Base-by-base conservation (phyloP, 2,113 vertebrate genomes). In the Anhinga anhinga region DNA sequence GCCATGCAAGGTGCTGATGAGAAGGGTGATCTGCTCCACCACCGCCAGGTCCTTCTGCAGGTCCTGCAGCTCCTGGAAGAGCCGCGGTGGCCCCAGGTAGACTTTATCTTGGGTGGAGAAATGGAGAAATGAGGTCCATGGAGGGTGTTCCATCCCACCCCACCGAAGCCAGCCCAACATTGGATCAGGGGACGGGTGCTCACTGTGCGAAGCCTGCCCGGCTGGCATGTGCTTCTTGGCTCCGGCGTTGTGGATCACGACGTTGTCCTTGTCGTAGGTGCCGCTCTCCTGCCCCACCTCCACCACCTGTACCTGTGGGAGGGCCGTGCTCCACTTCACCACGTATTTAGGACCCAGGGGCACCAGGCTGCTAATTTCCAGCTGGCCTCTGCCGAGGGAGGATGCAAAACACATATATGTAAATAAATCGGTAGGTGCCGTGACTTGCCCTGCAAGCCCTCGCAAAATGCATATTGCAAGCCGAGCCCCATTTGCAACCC, bases 61-160 rank as follows among this genome's bases (percentile, higher is more conserved):
- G 63, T 99, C 99, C 97, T 99, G 99, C 45, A 99, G 99, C 94
- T 99, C 99, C 97, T 99, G 99, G 98, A 99, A 99, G 55, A 99
- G 99, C 45, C 99, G 98, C 0, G 99, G 99, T 4, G 99, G 99
- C 8, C 99, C 99, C 94, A 99, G 96, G 85, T 98, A 98, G 27
- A 98, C 98, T 97, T 99, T 99, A 83, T 98, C 99, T 99, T 88
- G 56, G 50, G 40, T 61, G 52, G 44, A 82, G 10, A 76, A 86
- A 47, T 0, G 6, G 38, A 70, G 38, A 80, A 47, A 38, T 1
- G 1, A 88, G 36, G 20, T 11, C 58, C 26, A 3, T 5, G 55
- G 32, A 25, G 12, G 34, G 10, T 26, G 16, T 5, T 14, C 9
- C 23, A 27, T 1, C n/a, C 78, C 72, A 38, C 4, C 67, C 38